Evolutionary conservation across 2,113 vertebrate species (phyloP).

Genomic region (Lethenteron reissneri): DNA sequence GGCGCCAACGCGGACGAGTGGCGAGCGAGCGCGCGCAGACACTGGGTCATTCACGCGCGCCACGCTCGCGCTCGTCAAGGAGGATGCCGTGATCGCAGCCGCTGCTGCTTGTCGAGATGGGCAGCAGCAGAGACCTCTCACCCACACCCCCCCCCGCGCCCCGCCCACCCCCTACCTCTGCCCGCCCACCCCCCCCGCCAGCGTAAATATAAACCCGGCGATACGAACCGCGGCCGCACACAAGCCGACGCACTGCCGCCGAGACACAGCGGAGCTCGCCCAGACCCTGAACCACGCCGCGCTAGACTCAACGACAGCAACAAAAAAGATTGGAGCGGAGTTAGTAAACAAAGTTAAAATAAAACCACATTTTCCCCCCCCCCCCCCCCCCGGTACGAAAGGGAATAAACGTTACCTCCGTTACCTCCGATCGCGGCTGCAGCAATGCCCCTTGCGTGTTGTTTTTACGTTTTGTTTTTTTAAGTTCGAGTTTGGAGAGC

Average conservation of each 20-base stretch:
- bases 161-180: slow-evolving; percentile 12
- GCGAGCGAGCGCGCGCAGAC: too few species aligned
- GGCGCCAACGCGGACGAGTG: too few species aligned
- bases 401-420: too few species aligned
- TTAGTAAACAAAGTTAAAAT: background rate
- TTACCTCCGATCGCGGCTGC: too few species aligned
- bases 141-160: slow-evolving; percentile 16
- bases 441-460: too few species aligned
- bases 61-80: too few species aligned
- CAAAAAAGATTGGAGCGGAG: background rate
- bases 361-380: slow-evolving; percentile 9
- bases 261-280: background rate
- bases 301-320: slow-evolving; percentile 18
- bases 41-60: too few species aligned
- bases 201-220: slow-evolving; percentile 20
- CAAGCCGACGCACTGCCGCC: background rate
- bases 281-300: slow-evolving; percentile 11
- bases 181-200: slow-evolving; percentile 17
- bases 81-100: too few species aligned
- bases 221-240: slow-evolving; percentile 14
- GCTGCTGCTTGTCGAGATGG: too few species aligned
- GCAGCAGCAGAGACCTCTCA: slow-evolving; percentile 13
- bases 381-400: too few species aligned
- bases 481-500: slow-evolving; percentile 17
- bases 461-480: slow-evolving; percentile 13